These are phyloP conservation scores for Rhopalosiphum padi DNA, from an alignment of 1,140 invertebrate genomes.

Conservation along the genomic window DNA sequence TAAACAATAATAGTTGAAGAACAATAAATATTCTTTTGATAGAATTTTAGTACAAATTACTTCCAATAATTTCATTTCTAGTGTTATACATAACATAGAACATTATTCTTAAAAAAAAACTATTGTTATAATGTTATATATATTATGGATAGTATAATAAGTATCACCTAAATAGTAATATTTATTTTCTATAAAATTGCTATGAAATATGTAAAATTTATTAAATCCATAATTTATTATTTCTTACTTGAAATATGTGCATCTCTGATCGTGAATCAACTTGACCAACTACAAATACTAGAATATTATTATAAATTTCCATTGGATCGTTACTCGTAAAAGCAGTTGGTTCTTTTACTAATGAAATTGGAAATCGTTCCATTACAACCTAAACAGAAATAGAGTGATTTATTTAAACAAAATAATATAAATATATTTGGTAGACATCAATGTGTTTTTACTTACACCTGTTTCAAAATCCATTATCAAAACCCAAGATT, in stretches of 20 bases:
- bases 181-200: background rate
- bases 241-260: conserved; percentile 94
- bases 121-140: too few relatives aligned
- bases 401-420: background rate
- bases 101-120: too few relatives aligned
- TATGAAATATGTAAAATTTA: background rate
- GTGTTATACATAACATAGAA: too few relatives aligned
- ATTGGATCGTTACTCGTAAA: conserved; percentile 95
- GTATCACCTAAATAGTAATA: background rate
- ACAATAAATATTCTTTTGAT: too few relatives aligned
- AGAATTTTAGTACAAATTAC: too few relatives aligned
- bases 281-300: conserved; percentile 91
- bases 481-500: conserved; percentile 88
- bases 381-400: conserved; percentile 80
- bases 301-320: conserved; percentile 98
- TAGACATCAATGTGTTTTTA: conserved; percentile 57
- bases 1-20: too few relatives aligned
- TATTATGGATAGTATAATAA: too few relatives aligned
- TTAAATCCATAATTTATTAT: background rate
- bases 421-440: background rate
- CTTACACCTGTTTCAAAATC: conserved; percentile 95
- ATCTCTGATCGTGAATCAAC: conserved; percentile 84
- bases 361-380: conserved; percentile 90
- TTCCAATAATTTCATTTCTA: too few relatives aligned
- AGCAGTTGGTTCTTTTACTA: conserved; percentile 94